Percentiles rank a stretch among this genome's conserved stretches.
Conservation (phyloP, 2,113 vertebrate species). For the Prinia subflava region DNA sequence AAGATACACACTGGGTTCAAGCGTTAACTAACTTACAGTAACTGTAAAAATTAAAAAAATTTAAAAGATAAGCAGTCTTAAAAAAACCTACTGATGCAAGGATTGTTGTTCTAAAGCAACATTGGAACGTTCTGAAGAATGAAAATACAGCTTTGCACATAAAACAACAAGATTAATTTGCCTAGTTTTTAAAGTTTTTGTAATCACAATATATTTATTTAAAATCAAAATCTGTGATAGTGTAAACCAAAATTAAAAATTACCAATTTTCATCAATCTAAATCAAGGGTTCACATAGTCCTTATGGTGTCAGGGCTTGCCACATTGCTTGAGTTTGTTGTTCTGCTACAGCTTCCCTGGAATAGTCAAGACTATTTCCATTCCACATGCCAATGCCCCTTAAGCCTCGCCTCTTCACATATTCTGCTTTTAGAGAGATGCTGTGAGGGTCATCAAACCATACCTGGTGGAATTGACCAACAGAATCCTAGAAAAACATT, state of each 20-base stretch:
- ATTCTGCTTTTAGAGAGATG: conserved; percentile 82
- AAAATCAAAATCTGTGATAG: not conserved
- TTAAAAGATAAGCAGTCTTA: not conserved
- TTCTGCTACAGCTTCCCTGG: conserved; percentile 66
- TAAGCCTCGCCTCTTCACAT: conserved; percentile 74
- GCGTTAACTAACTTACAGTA: not conserved
- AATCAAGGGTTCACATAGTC: not conserved
- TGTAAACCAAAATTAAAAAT: not conserved
- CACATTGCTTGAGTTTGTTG: conserved; percentile 88
- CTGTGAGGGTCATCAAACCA: conserved; percentile 93
- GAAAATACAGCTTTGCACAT: not conserved
- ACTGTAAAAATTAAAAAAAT: not conserved
- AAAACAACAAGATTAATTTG: not conserved
- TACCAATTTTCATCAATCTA: not conserved
- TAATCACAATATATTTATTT: not conserved
- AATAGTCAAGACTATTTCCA: conserved; percentile 87
- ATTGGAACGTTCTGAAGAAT: not conserved
- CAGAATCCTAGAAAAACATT: conserved; percentile 71
- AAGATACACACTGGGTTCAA: not conserved
- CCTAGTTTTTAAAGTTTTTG: not conserved
- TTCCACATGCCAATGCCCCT: conserved; percentile 96
- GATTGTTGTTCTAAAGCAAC: not conserved
- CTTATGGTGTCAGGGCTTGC: conserved; percentile 78
- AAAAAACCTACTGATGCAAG: not conserved
- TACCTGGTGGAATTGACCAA: conserved; percentile 85